These are phyloP conservation scores for Cydia fagiglandana DNA, from an alignment of 1,140 invertebrate species.

Conservation along the genomic window DNA sequence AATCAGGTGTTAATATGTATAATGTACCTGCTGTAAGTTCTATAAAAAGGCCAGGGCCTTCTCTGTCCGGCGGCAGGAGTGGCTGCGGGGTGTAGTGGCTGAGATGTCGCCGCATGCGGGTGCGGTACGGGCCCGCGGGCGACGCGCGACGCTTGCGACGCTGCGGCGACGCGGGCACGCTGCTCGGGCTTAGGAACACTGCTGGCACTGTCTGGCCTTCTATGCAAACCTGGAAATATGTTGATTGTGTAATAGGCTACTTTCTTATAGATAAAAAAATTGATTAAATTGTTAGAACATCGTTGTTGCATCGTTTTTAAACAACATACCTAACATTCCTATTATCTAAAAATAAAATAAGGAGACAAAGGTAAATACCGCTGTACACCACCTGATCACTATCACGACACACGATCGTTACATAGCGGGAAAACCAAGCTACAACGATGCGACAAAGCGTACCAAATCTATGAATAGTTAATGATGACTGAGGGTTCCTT, in stretches of 20 bases:
- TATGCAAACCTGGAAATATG: constrained; percentile 60
- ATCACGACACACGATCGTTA: no score
- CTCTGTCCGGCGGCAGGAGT: constrained; percentile 92
- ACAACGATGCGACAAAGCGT: no score
- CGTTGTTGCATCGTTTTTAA: no score
- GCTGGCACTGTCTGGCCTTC: constrained; percentile 78
- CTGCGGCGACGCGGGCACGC: constrained; percentile 82
- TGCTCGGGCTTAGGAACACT: constrained; percentile 88
- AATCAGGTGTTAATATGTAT: background rate
- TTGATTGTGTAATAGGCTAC: background rate
- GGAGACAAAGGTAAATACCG: no score
- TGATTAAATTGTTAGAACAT: no score
- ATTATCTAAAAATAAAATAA: no score
- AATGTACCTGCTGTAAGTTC: constrained; percentile 68
- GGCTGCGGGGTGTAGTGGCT: constrained; percentile 92
- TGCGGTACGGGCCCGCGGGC: constrained; percentile 68
- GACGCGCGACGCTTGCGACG: constrained; percentile 80
- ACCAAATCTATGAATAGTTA: no score
- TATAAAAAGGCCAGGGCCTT: constrained; percentile 91
- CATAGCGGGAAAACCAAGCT: no score
- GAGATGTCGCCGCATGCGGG: constrained; percentile 69
- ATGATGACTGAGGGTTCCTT: no score
- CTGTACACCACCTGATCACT: no score
- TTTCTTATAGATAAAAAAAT: no score
- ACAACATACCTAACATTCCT: no score